Conservation (phyloP, 1,140 invertebrate species). For the Listronotus bonariensis region DNA sequence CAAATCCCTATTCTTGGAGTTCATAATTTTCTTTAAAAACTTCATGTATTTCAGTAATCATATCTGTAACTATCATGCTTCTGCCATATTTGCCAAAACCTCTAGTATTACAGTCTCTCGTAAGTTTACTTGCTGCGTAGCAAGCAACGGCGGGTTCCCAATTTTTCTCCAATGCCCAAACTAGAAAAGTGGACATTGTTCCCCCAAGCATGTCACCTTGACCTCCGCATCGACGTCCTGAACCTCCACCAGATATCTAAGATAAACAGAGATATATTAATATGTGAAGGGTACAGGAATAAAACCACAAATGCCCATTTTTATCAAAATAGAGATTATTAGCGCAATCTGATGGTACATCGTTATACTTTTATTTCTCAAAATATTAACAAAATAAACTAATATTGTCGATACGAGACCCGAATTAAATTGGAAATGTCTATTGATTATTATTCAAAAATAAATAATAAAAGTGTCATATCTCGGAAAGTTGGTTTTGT, state of each 20-base stretch:
- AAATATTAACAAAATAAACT: no score
- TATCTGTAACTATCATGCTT: conserved; percentile 84
- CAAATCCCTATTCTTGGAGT: conserved; percentile 18
- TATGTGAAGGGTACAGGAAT: no score
- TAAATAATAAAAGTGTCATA: no score
- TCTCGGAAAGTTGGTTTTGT: no score
- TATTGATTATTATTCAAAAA: no score
- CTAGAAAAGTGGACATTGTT: conserved; percentile 78
- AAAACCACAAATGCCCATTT: no score
- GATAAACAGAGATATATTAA: not conserved
- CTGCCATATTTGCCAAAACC: conserved; percentile 79
- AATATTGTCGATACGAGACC: no score
- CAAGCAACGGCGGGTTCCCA: conserved; percentile 71
- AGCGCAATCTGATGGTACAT: no score
- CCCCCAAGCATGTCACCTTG: conserved; percentile 95
- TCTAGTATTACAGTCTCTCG: conserved; percentile 76
- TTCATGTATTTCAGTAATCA: conserved; percentile 79
- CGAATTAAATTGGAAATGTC: no score
- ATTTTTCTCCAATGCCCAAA: conserved; percentile 72
- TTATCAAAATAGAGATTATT: no score
- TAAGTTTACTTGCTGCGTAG: conserved; percentile 80
- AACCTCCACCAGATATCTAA: conserved; percentile 64
- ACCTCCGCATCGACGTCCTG: conserved; percentile 90
- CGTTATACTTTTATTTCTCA: no score
- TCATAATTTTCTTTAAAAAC: conserved; percentile 71